Evolutionary conservation across 2,113 vertebrate species (phyloP).

Genomic region (Protomyctophum bolini): DNA sequence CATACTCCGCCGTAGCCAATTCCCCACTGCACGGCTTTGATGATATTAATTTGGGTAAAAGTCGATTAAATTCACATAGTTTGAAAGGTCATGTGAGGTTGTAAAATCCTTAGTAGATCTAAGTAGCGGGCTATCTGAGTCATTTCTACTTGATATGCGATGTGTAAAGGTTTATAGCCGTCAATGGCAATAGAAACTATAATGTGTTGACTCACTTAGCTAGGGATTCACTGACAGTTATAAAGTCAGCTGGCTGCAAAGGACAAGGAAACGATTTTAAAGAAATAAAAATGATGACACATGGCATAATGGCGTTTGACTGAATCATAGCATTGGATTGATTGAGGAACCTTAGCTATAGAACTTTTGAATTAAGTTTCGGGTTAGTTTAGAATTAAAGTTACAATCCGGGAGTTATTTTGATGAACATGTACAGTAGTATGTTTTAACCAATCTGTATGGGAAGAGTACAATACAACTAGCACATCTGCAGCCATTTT

Average conservation of each 20-base stretch:
- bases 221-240: conserved; percentile 9
- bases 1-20: no score
- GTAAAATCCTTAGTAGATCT: not conserved
- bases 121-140: not conserved
- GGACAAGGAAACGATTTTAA: conserved; percentile 14
- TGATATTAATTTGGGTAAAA: not conserved
- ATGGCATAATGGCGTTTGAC: no score
- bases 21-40: not conserved
- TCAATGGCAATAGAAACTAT: not conserved
- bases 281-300: not conserved
- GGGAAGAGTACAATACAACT: no score
- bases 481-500: no score
- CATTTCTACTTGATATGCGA: not conserved
- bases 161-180: no score
- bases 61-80: not conserved
- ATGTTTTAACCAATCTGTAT: no score
- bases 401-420: no score
- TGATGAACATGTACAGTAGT: no score
- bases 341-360: no score
- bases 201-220: not conserved
- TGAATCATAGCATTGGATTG: no score
- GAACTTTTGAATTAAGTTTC: no score
- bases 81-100: not conserved
- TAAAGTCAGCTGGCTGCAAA: not conserved
- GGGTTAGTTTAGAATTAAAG: no score